phyloP scores from a whole-genome alignment of 2,888 invertebrate genomes.

The Ectemnius cavifrons region DNA sequence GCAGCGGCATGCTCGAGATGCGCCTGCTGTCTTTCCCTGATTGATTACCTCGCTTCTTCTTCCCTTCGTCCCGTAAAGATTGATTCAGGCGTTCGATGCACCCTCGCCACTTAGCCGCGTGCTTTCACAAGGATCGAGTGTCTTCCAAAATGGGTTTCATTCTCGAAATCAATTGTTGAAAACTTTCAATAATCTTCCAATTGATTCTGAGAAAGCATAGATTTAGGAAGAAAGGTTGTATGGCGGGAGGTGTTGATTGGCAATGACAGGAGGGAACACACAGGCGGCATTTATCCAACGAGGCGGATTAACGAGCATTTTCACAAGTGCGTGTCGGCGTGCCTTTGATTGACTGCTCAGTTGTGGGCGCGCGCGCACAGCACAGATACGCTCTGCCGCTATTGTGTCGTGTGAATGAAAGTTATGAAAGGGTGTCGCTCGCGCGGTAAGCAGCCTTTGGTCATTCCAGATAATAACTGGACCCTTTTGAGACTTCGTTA shows the following conservation, averaged over 20 bases:
- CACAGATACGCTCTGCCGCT: slow-evolving; percentile 12
- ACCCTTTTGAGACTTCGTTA: slow-evolving; percentile 68
- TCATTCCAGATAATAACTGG: slow-evolving; percentile 54
- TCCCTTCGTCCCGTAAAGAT: not conserved
- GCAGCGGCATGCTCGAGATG: too few relatives aligned
- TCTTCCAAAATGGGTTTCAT: too few relatives aligned
- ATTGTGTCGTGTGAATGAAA: slow-evolving; percentile 1
- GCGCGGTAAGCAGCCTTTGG: slow-evolving; percentile 32
- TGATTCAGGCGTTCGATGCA: not conserved
- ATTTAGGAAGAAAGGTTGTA: too few relatives aligned
- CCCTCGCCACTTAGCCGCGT: too few relatives aligned
- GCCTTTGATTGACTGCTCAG: slow-evolving; percentile 15
- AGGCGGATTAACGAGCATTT: not conserved
- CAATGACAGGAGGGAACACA: not conserved
- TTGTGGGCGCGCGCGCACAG: not conserved
- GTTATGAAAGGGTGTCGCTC: slow-evolving; percentile 20
- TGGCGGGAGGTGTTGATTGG: not conserved
- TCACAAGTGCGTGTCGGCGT: not conserved
- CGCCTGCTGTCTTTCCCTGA: not conserved
- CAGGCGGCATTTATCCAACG: not conserved
- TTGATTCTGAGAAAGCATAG: too few relatives aligned
- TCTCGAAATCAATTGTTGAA: too few relatives aligned
- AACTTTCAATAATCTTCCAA: too few relatives aligned
- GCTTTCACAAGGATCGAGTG: too few relatives aligned
- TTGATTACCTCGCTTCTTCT: not conserved